A percentile compares a stretch with the other conserved stretches of the same genome.
Conservation (phyloP, 1,140 invertebrate species). For the Epicauta chinensis region DNA sequence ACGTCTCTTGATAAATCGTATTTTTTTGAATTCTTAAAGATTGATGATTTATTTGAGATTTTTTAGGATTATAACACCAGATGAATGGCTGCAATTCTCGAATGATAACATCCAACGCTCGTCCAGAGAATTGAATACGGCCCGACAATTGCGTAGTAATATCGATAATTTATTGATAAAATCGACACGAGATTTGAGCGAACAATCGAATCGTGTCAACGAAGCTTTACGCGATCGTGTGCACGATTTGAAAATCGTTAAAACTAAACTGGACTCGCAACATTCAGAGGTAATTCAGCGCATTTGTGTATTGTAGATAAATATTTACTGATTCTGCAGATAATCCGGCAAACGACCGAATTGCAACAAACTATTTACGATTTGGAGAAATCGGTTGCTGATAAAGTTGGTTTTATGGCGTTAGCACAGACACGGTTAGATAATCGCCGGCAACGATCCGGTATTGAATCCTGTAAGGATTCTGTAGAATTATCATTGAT, state of each 20-base stretch:
- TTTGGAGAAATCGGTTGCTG: slow-evolving; percentile 70
- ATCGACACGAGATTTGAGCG: slow-evolving; percentile 56
- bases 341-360: slow-evolving; percentile 53
- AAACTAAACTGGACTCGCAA: slow-evolving; percentile 76
- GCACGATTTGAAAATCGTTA: slow-evolving; percentile 67
- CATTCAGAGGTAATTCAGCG: slow-evolving; percentile 63
- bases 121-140: slow-evolving; percentile 66
- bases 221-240: slow-evolving; percentile 69
- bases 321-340: slow-evolving; percentile 22
- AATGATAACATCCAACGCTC: slow-evolving; percentile 67
- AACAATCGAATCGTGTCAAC: slow-evolving; percentile 63
- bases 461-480: slow-evolving; percentile 74
- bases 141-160: slow-evolving; percentile 63
- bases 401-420: slow-evolving; percentile 75
- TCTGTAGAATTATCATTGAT: slow-evolving; percentile 62
- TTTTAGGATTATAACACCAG: slow-evolving; percentile 57
- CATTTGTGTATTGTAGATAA: no score
- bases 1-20: slow-evolving; percentile 54
- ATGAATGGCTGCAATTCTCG: slow-evolving; percentile 77
- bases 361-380: slow-evolving; percentile 68
- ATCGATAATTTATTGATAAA: slow-evolving; percentile 77
- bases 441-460: slow-evolving; percentile 67
- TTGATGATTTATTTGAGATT: neutral
- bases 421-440: slow-evolving; percentile 77
- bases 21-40: slow-evolving; percentile 35